These are phyloP conservation scores for Campopleginae sp. DNA, from an alignment of 2,888 invertebrate genomes.

Conservation along the genomic window DNA sequence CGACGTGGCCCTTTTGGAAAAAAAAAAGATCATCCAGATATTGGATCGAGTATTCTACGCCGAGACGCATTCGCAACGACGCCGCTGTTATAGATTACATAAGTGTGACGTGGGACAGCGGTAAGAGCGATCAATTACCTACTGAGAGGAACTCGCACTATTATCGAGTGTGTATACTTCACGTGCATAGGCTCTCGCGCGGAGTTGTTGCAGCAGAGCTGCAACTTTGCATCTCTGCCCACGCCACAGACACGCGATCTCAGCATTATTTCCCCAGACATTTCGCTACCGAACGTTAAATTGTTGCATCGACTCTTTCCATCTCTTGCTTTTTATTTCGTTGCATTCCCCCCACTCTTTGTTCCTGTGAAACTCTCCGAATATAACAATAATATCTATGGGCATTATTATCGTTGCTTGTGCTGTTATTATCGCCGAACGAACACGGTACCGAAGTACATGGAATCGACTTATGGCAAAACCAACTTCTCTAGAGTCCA, in stretches of 20 bases:
- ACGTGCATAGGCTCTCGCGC: conserved; percentile 23
- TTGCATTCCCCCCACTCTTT: neutral
- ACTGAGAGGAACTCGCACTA: conserved; percentile 37
- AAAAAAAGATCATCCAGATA: conserved; percentile 17
- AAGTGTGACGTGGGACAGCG: conserved; percentile 60
- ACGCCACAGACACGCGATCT: conserved; percentile 60
- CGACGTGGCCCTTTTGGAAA: neutral
- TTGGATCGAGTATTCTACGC: conserved; percentile 18
- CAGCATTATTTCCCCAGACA: neutral
- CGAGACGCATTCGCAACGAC: conserved; percentile 43
- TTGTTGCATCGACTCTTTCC: conserved; percentile 44
- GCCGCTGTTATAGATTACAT: conserved; percentile 58
- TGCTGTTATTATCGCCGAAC: neutral
- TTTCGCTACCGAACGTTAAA: conserved; percentile 51
- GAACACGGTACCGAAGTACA: conserved; percentile 16
- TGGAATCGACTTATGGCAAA: neutral
- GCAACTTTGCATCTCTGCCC: conserved; percentile 42
- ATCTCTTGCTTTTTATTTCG: neutral
- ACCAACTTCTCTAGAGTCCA: neutral
- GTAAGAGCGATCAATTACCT: conserved; percentile 69
- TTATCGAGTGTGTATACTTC: conserved; percentile 6
- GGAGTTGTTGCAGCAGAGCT: conserved; percentile 20
- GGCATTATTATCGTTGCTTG: neutral
- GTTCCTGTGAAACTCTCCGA: neutral
- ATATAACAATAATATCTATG: conserved; percentile 25